Evolutionary conservation across 1,140 invertebrate species (phyloP), one percentile per base, ranked within the genome.

Genomic region (Heliconius congener): DNA sequence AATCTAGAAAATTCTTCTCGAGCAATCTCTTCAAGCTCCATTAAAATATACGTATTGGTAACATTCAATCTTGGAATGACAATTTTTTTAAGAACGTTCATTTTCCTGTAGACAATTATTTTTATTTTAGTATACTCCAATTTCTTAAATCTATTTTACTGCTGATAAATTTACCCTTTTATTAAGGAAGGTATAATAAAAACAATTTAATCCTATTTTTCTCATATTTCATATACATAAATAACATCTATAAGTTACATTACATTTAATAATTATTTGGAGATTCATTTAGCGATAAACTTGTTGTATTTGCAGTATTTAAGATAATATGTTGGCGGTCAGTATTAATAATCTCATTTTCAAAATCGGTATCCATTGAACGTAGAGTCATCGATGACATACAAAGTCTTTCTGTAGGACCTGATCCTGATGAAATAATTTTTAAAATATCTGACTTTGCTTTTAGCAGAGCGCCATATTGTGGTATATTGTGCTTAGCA

Each of bases 1-100:
- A 88, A 82, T 78, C 86, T 86, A 71, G 76, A 74, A 74, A 87
- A 82, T 76, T 87, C 88, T 72, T 89, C 86, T 76, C 86, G 78
- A 19, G 79, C 86, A 30, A 86, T 73, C 79, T 89, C 87, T 77
- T 89, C 85, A 4, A 89, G 50, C 76, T 89, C 89, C 34, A 82
- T 75, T 23, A 82, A 1, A 30, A 89, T 87, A 71, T 88, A 89
- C 8, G 73, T 66, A 37, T 86, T 81, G 23, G 85, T 86, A 19
- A 78, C 74, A 77, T 77, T 82, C 70, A 82, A 83, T 81, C 80
- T 83, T 11, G 85, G 87, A 81, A 89, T 84, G 8, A 87, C 78
- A 8, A 89, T 83, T 80, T 84, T 89, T 71, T 81, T 81, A 73
- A 87, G 70, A 11, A 84, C 82, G 71, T 88, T 88, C 81, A 83